Conservation (phyloP, 2,113 vertebrate genomes). For the Phoenicopterus ruber region DNA sequence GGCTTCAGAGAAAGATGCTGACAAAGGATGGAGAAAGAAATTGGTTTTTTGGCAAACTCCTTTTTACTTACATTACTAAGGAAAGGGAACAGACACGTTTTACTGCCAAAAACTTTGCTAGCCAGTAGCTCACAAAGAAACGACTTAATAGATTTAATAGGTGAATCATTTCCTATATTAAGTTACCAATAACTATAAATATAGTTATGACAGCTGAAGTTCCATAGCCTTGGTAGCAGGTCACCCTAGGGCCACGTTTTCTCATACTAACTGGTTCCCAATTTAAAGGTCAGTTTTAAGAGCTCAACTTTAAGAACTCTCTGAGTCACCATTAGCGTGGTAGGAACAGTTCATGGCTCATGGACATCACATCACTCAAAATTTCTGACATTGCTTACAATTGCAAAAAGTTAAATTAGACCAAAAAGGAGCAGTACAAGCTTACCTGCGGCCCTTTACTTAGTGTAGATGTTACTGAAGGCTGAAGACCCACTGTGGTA, state of each 20-base stretch:
- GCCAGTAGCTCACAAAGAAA: slow-evolving; percentile 9
- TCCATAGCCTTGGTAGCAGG: background rate
- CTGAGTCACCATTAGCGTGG: background rate
- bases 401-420: background rate
- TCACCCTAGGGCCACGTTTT: background rate
- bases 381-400: background rate
- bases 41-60: background rate
- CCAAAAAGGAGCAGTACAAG: background rate
- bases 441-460: background rate
- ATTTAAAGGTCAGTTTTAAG: background rate
- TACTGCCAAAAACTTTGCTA: background rate
- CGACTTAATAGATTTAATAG: slow-evolving; percentile 28
- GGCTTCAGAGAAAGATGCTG: background rate
- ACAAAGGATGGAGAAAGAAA: background rate
- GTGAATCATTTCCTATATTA: slow-evolving; percentile 29
- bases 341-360: background rate
- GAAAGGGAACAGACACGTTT: background rate
- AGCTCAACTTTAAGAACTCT: background rate
- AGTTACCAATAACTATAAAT: slow-evolving; percentile 35
- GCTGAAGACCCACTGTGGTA: background rate
- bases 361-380: background rate
- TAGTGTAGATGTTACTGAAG: background rate
- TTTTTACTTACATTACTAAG: background rate
- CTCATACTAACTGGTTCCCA: background rate
- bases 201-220: background rate